phyloP scores from a whole-genome alignment of 1,140 invertebrate species.

The Drosophila sucinea region DNA sequence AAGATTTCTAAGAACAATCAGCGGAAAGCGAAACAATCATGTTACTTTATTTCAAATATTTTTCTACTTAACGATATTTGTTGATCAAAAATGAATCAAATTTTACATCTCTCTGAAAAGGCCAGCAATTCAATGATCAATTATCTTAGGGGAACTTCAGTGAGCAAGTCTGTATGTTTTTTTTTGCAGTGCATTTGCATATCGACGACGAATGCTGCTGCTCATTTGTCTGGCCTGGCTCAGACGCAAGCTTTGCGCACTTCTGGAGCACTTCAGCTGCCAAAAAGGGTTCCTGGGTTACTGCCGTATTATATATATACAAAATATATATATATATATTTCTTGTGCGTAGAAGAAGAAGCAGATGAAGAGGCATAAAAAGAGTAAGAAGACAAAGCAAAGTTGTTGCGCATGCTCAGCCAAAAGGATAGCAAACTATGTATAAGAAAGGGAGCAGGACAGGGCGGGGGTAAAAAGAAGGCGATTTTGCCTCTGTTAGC shows the following conservation, averaged over 20 bases:
- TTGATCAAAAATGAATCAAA: no score
- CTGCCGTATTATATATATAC: neutral
- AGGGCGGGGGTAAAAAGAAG: neutral
- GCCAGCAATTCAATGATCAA: neutral
- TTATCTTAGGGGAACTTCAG: neutral
- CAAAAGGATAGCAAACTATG: slow-evolving; percentile 46
- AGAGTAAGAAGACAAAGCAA: slow-evolving; percentile 10
- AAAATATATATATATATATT: neutral
- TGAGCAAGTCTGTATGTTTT: neutral
- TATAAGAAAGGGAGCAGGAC: neutral
- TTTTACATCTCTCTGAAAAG: no score
- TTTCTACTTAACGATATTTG: no score
- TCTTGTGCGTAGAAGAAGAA: slow-evolving; percentile 43
- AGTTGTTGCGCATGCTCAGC: slow-evolving; percentile 32
- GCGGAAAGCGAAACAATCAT: no score
- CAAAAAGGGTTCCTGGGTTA: slow-evolving; percentile 46
- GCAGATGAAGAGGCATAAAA: slow-evolving; percentile 9
- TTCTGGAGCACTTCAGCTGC: slow-evolving; percentile 79
- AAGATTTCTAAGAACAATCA: no score
- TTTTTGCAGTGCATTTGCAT: slow-evolving; percentile 45
- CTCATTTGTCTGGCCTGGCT: slow-evolving; percentile 74
- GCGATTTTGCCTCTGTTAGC: slow-evolving; percentile 34
- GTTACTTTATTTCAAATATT: no score
- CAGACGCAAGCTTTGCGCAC: slow-evolving; percentile 79
- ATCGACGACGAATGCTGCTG: slow-evolving; percentile 48